Percentiles rank a stretch among this genome's conserved stretches.
Evolutionary conservation across 2,113 vertebrate species (phyloP).

Genomic region (Lasiurus cinereus): DNA sequence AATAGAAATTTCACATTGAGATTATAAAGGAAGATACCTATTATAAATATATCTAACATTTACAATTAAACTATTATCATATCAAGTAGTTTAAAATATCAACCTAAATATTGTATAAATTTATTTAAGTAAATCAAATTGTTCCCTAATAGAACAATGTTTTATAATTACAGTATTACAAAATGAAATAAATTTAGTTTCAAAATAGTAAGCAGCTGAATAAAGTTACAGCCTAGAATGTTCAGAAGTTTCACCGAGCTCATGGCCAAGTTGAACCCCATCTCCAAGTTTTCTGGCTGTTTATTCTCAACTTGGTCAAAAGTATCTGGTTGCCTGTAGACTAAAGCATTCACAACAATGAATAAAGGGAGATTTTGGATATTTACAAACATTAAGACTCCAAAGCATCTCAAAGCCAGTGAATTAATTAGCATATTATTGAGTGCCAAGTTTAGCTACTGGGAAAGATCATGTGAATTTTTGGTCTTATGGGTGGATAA

Average conservation of each 20-base stretch:
- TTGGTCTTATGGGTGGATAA: not conserved
- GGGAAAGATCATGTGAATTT: not conserved
- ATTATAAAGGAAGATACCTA: not conserved
- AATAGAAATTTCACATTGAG: not conserved
- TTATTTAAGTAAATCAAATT: not conserved
- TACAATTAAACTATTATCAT: not conserved
- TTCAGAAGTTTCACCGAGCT: not conserved
- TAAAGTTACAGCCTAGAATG: not conserved
- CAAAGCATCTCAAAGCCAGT: not conserved
- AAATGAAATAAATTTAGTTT: not conserved
- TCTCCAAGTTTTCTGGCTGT: not conserved
- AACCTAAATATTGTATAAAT: not conserved
- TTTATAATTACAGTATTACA: not conserved
- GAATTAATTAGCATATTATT: not conserved
- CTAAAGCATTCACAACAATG: not conserved
- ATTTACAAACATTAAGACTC: not conserved
- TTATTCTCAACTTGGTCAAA: not conserved
- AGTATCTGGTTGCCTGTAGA: not conserved
- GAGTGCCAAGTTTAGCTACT: not conserved
- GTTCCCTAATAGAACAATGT: not conserved
- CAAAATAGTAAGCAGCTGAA: not conserved
- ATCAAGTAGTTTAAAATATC: not conserved
- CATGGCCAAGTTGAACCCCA: not conserved
- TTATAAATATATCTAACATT: not conserved
- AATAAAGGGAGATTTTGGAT: not conserved